Evolutionary conservation across 2,797 vertebrate genomes (phyloP).

Genomic region (Chelonia mydas): DNA sequence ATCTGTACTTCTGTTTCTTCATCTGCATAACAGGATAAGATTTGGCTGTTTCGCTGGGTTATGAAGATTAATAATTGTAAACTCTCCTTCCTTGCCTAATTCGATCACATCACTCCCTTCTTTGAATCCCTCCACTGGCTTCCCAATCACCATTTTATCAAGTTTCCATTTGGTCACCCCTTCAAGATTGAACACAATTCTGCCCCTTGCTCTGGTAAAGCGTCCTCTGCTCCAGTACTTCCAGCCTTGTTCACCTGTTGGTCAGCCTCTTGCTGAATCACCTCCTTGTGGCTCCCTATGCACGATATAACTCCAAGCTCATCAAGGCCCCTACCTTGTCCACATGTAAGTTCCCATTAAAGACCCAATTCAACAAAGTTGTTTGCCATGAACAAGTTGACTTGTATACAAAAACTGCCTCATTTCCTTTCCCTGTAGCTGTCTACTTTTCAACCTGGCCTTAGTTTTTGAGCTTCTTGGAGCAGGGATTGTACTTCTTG

Average conservation of each 20-base stretch:
- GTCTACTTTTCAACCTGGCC: not conserved
- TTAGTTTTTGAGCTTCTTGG: not conserved
- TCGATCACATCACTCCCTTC: not conserved
- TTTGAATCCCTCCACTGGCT: not conserved
- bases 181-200: not conserved
- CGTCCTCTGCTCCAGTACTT: not conserved
- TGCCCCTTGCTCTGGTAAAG: not conserved
- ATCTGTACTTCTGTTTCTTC: not conserved
- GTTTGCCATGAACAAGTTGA: not conserved
- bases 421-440: not conserved
- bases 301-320: not conserved
- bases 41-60: not conserved
- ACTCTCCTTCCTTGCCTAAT: not conserved
- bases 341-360: not conserved
- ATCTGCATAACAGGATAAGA: not conserved
- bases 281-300: not conserved
- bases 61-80: not conserved
- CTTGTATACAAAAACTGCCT: not conserved
- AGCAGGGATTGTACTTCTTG: not conserved
- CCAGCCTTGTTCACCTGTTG: not conserved
- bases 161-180: not conserved
- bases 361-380: not conserved
- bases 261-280: not conserved
- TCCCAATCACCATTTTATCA: not conserved
- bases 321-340: not conserved